phyloP scores from a whole-genome alignment of 1,140 invertebrate genomes.

The Andricus grossulariae region DNA sequence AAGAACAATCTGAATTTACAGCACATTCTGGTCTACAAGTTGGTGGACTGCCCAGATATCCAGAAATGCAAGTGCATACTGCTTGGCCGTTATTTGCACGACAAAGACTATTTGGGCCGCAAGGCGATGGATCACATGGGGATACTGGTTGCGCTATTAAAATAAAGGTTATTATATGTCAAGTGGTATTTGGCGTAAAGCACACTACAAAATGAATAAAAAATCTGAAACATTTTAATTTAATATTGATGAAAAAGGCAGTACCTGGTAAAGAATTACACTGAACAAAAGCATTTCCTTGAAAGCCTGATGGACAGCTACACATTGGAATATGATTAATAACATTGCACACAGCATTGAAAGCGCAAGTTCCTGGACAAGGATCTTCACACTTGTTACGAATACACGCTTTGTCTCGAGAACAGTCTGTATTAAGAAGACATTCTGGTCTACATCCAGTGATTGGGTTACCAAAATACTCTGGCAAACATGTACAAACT shows the following conservation, averaged over 20 bases:
- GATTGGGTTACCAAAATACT: conserved; percentile 84
- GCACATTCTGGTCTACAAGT: conserved; percentile 84
- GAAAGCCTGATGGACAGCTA: conserved; percentile 79
- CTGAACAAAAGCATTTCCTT: conserved; percentile 80
- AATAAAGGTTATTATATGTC: not conserved
- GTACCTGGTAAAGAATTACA: conserved; percentile 73
- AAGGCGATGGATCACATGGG: conserved; percentile 86
- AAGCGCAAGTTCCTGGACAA: conserved; percentile 82
- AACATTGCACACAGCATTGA: conserved; percentile 82
- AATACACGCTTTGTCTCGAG: conserved; percentile 81
- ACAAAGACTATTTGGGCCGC: conserved; percentile 85
- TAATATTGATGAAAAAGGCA: conserved; percentile 29
- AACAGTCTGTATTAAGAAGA: conserved; percentile 82
- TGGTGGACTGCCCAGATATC: conserved; percentile 85
- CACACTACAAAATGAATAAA: not conserved
- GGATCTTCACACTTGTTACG: conserved; percentile 84
- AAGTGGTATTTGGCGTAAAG: not conserved
- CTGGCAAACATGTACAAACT: conserved; percentile 80
- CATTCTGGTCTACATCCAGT: conserved; percentile 83
- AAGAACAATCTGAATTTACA: conserved; percentile 81
- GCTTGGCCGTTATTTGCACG: conserved; percentile 81
- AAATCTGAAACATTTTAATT: not conserved
- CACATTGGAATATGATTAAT: conserved; percentile 84
- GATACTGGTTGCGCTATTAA: conserved; percentile 71
- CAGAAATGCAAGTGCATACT: conserved; percentile 83